These are phyloP conservation scores for Coregonus sp. DNA, from an alignment of 2,797 vertebrate genomes.

Conservation along the genomic window DNA sequence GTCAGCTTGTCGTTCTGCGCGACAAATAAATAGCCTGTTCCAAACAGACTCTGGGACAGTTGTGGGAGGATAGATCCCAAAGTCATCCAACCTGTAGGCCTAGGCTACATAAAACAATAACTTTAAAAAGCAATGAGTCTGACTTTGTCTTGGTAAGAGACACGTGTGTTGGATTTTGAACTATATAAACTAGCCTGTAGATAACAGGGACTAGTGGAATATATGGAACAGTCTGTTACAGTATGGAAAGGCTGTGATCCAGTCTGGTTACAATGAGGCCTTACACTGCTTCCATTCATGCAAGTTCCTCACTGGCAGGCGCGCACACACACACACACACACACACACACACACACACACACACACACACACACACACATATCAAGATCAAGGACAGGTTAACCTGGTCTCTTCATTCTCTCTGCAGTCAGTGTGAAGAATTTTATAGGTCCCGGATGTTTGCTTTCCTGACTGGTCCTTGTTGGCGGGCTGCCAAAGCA, in stretches of 20 bases:
- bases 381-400: too few relatives aligned
- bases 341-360: too few relatives aligned
- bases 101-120: too few relatives aligned
- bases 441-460: slow-evolving; percentile 26
- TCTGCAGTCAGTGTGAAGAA: background rate
- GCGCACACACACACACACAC: too few relatives aligned
- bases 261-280: background rate
- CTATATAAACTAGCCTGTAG: background rate
- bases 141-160: background rate
- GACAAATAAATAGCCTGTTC: too few relatives aligned
- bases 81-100: too few relatives aligned
- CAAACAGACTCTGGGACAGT: too few relatives aligned
- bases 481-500: slow-evolving; percentile 27
- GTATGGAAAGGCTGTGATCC: background rate
- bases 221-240: background rate
- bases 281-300: background rate
- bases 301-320: slow-evolving; percentile 4
- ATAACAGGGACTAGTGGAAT: background rate
- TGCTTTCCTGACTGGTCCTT: slow-evolving; percentile 40
- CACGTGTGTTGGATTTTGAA: background rate
- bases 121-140: too few relatives aligned
- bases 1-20: too few relatives aligned
- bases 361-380: too few relatives aligned
- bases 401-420: too few relatives aligned
- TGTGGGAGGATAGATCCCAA: too few relatives aligned